phyloP scores from a whole-genome alignment of 2,797 vertebrate genomes.

The Pangasius krempfi region DNA sequence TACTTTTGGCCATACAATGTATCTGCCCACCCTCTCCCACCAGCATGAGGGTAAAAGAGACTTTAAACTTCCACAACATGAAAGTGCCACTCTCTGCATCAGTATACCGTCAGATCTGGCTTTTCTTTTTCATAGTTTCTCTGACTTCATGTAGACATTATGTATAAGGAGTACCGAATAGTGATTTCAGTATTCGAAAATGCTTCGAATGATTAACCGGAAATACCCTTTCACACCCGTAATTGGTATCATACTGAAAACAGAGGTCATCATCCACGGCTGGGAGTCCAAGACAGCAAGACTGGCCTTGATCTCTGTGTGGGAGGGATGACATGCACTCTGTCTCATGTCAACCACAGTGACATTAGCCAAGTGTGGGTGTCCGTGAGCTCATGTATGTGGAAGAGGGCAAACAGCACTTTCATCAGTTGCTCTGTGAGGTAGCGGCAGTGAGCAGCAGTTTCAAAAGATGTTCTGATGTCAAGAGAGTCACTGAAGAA shows the following conservation, averaged over 20 bases:
- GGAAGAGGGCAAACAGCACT: background rate
- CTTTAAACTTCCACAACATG: too few species aligned
- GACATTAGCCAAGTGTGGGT: too few species aligned
- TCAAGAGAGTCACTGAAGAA: background rate
- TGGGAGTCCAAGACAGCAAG: background rate
- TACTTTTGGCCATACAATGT: background rate
- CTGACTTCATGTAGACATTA: background rate
- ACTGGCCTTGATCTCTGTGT: background rate
- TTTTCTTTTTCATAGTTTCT: background rate
- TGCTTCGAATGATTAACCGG: background rate
- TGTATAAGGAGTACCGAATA: background rate
- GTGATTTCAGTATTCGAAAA: background rate
- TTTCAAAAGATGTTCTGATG: background rate
- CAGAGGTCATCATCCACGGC: background rate
- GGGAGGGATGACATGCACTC: too few species aligned
- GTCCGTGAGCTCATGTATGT: too few species aligned
- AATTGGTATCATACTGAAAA: too few species aligned
- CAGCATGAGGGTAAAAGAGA: background rate
- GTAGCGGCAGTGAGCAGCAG: background rate
- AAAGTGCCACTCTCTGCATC: background rate
- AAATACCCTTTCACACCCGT: background rate
- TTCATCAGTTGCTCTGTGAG: background rate
- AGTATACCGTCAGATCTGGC: background rate
- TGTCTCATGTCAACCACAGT: too few species aligned
- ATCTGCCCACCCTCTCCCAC: background rate